These are phyloP conservation scores for Carlito syrichta DNA, from an alignment of 2,113 vertebrate genomes.

Conservation along the genomic window DNA sequence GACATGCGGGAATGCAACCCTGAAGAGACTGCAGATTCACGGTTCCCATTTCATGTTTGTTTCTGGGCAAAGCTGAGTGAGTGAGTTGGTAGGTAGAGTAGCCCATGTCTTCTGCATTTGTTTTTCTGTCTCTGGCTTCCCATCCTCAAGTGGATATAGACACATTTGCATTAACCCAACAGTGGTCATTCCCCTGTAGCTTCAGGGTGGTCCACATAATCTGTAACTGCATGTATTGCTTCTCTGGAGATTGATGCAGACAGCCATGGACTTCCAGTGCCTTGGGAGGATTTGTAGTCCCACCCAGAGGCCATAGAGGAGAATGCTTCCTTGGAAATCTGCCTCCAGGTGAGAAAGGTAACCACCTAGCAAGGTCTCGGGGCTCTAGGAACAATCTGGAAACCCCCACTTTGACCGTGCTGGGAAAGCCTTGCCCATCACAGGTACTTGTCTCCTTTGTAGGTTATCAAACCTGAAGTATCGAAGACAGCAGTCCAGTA, in stretches of 20 bases:
- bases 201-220: background rate
- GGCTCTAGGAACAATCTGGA: background rate
- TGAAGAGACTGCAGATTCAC: background rate
- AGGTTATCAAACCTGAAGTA: background rate
- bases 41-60: background rate
- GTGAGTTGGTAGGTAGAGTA: background rate
- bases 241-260: background rate
- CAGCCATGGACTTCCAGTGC: background rate
- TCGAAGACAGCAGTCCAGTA: background rate
- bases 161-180: rapidly evolving
- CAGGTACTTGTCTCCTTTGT: background rate
- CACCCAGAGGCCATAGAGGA: background rate
- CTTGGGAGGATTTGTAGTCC: background rate
- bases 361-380: background rate
- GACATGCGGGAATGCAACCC: background rate
- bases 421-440: background rate
- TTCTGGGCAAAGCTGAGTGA: background rate
- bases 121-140: background rate
- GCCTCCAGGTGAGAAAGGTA: background rate
- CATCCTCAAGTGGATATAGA: background rate
- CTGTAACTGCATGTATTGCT: background rate
- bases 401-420: background rate
- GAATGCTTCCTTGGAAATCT: rapidly evolving
- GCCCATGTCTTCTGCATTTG: rapidly evolving
- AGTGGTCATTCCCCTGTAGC: background rate